Base-by-base conservation (phyloP, 2,888 invertebrate species). In the Trichogramma evanescens region DNA sequence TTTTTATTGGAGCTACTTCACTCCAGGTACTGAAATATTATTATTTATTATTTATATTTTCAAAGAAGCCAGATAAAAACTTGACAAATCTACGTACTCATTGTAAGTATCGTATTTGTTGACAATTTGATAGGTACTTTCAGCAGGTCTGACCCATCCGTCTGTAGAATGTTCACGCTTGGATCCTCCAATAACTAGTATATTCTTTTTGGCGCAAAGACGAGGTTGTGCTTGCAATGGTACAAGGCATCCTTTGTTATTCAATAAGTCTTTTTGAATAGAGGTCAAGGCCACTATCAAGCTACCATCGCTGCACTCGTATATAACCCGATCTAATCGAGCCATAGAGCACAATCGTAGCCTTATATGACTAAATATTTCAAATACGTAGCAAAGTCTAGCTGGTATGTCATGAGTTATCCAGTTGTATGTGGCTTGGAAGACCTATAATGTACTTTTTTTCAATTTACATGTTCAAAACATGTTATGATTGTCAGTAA, bases 171-270 rank as follows among this genome's bases (percentile, higher is more conserved):
- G 83, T 78, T 92, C 91, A 54, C 93, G 85, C 70, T 90, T 88
- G 1, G 91, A 91, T 9, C 95, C 95, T 39, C 95, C 95, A 65
- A 92, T 90, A 51, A 95, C 86, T 71, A 91, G 87, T 65, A 95
- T 88, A 72, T 89, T 87, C 75, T 93, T 93, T 65, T 93, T 89
- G 0, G 94, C 92, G 73, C 91, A 87, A 66, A 89, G 85, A 6
- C 95, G 83, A 1, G 94, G 94, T 72, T 88, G 87, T 41, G 87
- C 89, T 13, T 86, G 83, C 66, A 91, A 77, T 26, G 89, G 84
- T 58, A 92, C 91, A 60, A 92, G 78, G 68, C 89, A 89, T 5
- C 90, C 90, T 59, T 88, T 86, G 66, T 88, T 86, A 1, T 85
- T 85, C 65, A 85, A 83, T 78, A 93, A 84, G 78, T 93, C 92